Evolutionary conservation across 2,113 vertebrate species (phyloP), one percentile per base, ranked within the genome.

Genomic region (Reinhardtius hippoglossoides): DNA sequence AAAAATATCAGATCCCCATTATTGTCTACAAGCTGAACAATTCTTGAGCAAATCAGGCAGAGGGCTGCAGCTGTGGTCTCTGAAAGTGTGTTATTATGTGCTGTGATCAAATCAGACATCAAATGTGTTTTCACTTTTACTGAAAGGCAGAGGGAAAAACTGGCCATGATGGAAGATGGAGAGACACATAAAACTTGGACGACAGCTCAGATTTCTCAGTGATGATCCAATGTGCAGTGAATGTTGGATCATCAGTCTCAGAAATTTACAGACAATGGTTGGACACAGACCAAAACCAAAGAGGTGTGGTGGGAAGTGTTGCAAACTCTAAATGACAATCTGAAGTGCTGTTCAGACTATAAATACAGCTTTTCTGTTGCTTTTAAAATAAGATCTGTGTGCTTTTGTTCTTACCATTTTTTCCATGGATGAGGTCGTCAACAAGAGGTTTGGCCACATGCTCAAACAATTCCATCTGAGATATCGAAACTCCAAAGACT

Each of bases 401-500:
- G 16, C 1, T n/a, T 57, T 2, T 62, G 4, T 0, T 2, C 88
- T 82, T 94, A 99, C 98, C 98, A 57, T 99, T 99, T 85, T 96
- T 99, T 37, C 97, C 95, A 70, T 82, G 96, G 82, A 98, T 93
- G 55, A 99, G 94, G 80, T 99, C 97, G 31, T 99, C 96, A 9
- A 98, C 96, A 9, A 99, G 94, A 21, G 96, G 96, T 58, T 94
- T 96, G 20, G 97, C 96, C 76, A 98, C 96, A 72, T 93, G 89
- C 0, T 97, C 95, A 81, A 98, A 99, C n/a, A 99, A 92, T 44
- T 97, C 92, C 56, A 91, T 94, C 88, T 99, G 98, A 20, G 86
- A 93, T 8, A 94, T 93, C 0, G 90, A 94, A 6, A 93, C 92
- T 21, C 96, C 96, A 90, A 99, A 98, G 0, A 99, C 97, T 76